Percentiles rank a stretch among this genome's conserved stretches.
These are phyloP conservation scores for Strigops habroptila DNA, from an alignment of 2,113 vertebrate genomes.

Conservation along the genomic window DNA sequence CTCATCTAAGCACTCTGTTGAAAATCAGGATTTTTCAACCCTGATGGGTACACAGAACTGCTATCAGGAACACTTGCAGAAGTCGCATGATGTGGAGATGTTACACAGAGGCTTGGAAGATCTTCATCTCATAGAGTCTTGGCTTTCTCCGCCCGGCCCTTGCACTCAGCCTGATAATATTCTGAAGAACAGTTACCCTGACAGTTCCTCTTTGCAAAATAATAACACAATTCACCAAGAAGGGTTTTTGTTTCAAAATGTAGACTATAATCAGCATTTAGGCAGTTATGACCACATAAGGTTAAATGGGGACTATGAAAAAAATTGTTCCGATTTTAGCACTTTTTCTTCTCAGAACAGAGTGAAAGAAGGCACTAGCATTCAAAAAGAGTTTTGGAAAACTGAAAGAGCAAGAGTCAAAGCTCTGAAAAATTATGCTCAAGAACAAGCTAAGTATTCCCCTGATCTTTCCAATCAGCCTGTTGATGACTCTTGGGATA, in stretches of 20 bases:
- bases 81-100: conserved; percentile 10
- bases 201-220: not conserved
- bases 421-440: not conserved
- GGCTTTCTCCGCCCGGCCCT: conserved; percentile 8
- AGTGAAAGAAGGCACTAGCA: not conserved
- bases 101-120: conserved; percentile 53
- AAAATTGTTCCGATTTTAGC: not conserved
- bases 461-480: not conserved
- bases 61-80: not conserved
- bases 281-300: not conserved
- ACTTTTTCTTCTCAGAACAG: not conserved
- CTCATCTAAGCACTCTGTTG: not conserved
- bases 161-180: not conserved
- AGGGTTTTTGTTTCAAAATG: not conserved
- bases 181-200: not conserved
- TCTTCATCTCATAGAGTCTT: conserved; percentile 52
- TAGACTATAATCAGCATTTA: not conserved
- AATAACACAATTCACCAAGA: not conserved
- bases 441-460: not conserved
- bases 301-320: not conserved
- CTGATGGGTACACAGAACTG: not conserved
- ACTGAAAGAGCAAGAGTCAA: not conserved
- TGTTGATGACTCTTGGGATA: conserved; percentile 6
- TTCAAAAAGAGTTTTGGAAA: conserved; percentile 28
- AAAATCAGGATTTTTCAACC: conserved; percentile 3